These are phyloP conservation scores for Melanogrammus aeglefinus DNA, from an alignment of 2,797 vertebrate genomes.

Conservation along the genomic window DNA sequence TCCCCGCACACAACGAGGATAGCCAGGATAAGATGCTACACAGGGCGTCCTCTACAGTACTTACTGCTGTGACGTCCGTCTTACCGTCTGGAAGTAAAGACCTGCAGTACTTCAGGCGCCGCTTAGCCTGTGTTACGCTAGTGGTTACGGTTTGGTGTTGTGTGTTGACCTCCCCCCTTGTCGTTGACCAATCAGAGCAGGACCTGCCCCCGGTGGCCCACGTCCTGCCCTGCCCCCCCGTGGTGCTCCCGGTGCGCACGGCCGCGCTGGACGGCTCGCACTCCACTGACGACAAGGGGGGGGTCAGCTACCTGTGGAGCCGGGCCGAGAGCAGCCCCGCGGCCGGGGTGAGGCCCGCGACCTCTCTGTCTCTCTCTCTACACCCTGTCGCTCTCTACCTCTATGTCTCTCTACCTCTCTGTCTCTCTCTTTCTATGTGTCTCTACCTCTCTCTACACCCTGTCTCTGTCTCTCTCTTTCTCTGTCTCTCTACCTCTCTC, in stretches of 20 bases:
- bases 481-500: background rate
- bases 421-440: background rate
- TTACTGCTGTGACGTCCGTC: too few species aligned
- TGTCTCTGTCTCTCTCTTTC: background rate
- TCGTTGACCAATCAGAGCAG: conserved; percentile 72
- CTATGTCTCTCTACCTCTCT: too few species aligned
- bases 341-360: conserved; percentile 81
- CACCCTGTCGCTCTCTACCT: background rate
- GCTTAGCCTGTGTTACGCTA: too few species aligned
- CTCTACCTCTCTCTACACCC: background rate
- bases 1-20: too few species aligned
- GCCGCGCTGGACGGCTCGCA: conserved; percentile 86
- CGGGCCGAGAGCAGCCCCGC: conserved; percentile 90
- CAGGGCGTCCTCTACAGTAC: too few species aligned
- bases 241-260: conserved; percentile 83
- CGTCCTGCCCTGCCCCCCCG: conserved; percentile 78
- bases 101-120: too few species aligned
- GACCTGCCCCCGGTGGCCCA: conserved; percentile 86
- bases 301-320: conserved; percentile 86
- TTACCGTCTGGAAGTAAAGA: too few species aligned
- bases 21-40: too few species aligned
- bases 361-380: too few species aligned
- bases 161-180: background rate
- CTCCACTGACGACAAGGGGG: conserved; percentile 91
- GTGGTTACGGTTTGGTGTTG: too few species aligned